Evolutionary conservation across 2,888 invertebrate species (phyloP).

Genomic region (Acronicta alni): DNA sequence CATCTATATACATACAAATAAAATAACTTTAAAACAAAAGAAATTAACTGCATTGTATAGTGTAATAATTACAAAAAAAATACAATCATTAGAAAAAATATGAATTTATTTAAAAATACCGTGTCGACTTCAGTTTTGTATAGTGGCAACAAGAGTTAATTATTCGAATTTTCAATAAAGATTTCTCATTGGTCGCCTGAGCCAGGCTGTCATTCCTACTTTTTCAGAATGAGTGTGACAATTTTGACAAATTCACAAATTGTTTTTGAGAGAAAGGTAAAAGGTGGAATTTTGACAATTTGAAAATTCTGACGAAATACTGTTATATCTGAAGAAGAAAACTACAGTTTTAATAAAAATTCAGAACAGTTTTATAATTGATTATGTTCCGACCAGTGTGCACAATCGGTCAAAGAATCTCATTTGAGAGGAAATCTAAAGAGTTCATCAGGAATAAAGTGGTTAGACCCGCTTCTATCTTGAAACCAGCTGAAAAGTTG

Average conservation of each 20-base stretch:
- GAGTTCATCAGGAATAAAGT: slow-evolving; percentile 81
- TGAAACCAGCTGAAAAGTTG: slow-evolving; percentile 82
- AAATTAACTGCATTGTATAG: no score
- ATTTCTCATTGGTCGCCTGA: slow-evolving; percentile 26
- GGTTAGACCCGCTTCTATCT: slow-evolving; percentile 77
- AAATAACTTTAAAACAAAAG: no score
- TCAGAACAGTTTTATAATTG: slow-evolving; percentile 14
- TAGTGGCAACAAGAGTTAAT: slow-evolving; percentile 12
- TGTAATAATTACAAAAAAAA: no score
- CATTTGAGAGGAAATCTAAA: slow-evolving; percentile 68
- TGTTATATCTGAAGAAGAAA: background rate
- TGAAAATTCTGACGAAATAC: slow-evolving; percentile 20
- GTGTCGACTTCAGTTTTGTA: background rate
- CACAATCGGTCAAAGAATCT: slow-evolving; percentile 70
- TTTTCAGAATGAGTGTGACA: no score
- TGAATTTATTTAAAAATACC: background rate
- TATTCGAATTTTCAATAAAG: slow-evolving; percentile 29
- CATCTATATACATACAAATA: slow-evolving; percentile 30
- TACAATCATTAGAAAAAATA: no score
- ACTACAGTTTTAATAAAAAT: slow-evolving; percentile 4
- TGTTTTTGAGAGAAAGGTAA: slow-evolving; percentile 2
- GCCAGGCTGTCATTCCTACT: background rate
- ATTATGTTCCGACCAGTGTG: slow-evolving; percentile 79
- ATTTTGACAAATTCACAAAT: slow-evolving; percentile 11
- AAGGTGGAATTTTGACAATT: slow-evolving; percentile 11